Evolutionary conservation across 1,140 invertebrate genomes (phyloP), one percentile per base, ranked within the genome.

Genomic region (Cyrtorhinus lividipennis): DNA sequence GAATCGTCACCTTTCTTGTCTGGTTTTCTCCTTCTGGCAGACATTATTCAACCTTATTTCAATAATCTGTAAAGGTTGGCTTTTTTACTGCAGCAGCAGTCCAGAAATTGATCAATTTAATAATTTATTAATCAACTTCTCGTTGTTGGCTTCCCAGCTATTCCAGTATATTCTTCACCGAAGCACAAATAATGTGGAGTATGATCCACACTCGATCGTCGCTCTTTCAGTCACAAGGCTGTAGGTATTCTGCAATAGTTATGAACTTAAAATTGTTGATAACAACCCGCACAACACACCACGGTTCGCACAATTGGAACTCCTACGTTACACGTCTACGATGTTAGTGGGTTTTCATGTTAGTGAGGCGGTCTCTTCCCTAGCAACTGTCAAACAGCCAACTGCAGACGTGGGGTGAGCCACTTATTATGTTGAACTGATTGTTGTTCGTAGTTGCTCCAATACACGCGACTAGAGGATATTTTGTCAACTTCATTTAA

Each of bases 1-100:
- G 48, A 18, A 18, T 62, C 61, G 24, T 53, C 24, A 12, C 48
- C 61, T 56, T 62, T 48, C 46, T 53, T 62, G n/a, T 62, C 48
- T 3, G 8, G 20, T 20, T 53, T 53, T 20, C 48, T 12, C 20
- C 48, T 53, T 22, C 20, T 53, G 10, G 8, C 5, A 5, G 48
- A 53, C 48, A 53, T 53, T 8, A 15, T 53, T 12, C 8, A n/a
- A 10, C 38, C n/a, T 10, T 38, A 38, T 38, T 38, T 38, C 5
- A 15, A 38, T 38, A 8, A 38, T 38, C 30, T 38, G 15, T 38
- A 38, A 38, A 5, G 30, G 30, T 38, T 8, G 30, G n/a, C n/a
- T 38, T 38, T 38, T 38, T 38, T 38, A 15, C 30, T 15, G 5
- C 15, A 8, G 30, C 30, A 38, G 30, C 30, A 38, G 30, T 38